A percentile compares a stretch with the other conserved stretches of the same genome.
phyloP scores from a whole-genome alignment of 1,140 invertebrate species.

The Rhagoletis zephyria region DNA sequence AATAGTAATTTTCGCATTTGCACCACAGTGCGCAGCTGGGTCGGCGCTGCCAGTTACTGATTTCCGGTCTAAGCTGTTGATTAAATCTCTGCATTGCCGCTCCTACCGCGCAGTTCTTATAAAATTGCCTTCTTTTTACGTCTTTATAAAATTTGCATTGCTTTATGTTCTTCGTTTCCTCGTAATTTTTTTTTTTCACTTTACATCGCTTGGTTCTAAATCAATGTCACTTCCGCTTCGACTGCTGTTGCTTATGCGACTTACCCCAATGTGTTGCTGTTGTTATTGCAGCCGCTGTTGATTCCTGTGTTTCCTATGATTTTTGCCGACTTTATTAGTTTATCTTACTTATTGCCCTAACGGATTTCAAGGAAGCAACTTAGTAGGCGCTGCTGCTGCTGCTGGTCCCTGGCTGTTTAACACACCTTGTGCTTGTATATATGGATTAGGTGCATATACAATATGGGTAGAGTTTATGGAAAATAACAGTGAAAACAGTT shows the following conservation, averaged over 20 bases:
- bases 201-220: neutral
- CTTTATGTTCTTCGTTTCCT: neutral
- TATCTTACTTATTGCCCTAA: conserved; percentile 22
- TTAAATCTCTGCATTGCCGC: neutral
- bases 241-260: neutral
- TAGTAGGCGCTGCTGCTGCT: neutral
- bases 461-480: neutral
- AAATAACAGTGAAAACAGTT: neutral
- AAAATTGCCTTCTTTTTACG: neutral
- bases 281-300: neutral
- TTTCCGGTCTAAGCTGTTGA: conserved; percentile 9
- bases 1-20: too few species aligned
- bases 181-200: neutral
- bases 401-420: neutral
- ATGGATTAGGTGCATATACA: neutral
- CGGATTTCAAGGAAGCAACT: neutral
- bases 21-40: neutral
- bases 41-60: neutral
- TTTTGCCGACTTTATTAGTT: conserved; percentile 23
- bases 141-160: neutral
- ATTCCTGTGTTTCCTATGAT: neutral
- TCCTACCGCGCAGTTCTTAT: neutral
- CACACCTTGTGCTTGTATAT: neutral
- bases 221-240: conserved; percentile 9
- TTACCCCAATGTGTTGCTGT: neutral